A percentile compares a stretch with the other conserved stretches of the same genome.
These are phyloP conservation scores for Cherax destructor DNA, from an alignment of 1,140 invertebrate genomes.

Conservation along the genomic window DNA sequence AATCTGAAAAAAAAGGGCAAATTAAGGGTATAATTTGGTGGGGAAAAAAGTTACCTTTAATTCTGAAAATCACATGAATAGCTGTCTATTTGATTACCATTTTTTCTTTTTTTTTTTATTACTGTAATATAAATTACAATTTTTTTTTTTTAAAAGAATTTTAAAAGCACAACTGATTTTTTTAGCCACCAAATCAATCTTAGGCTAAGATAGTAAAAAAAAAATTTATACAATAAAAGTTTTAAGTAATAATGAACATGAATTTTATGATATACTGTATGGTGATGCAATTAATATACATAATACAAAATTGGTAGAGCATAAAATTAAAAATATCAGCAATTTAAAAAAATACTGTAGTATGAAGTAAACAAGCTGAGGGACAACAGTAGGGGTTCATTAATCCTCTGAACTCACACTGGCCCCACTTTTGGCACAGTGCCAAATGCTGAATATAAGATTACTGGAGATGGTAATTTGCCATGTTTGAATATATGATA, in stretches of 20 bases:
- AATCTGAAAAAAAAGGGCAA: no score
- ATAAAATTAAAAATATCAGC: not conserved
- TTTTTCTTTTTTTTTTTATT: slow-evolving; percentile 29
- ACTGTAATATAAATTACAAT: not conserved
- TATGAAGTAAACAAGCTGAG: slow-evolving; percentile 43
- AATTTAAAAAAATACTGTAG: slow-evolving; percentile 4
- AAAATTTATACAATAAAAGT: slow-evolving; percentile 10
- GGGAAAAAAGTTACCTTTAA: no score
- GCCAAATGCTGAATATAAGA: not conserved
- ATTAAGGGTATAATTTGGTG: no score
- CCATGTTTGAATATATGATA: no score
- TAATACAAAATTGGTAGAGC: not conserved
- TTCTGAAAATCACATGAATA: no score
- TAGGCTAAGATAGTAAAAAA: slow-evolving; percentile 4
- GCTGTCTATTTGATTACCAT: no score
- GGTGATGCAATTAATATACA: not conserved
- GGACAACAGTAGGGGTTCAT: not conserved
- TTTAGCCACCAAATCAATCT: slow-evolving; percentile 17
- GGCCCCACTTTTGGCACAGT: no score
- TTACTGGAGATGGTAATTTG: not conserved
- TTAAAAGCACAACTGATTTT: not conserved
- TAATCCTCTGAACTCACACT: not conserved
- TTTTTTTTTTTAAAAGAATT: slow-evolving; percentile 9
- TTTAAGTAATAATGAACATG: slow-evolving; percentile 11
- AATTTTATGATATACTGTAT: no score